Evolutionary conservation across 2,888 invertebrate species (phyloP), one percentile per base, ranked within the genome.

Genomic region (Barypeithes pellucidus): DNA sequence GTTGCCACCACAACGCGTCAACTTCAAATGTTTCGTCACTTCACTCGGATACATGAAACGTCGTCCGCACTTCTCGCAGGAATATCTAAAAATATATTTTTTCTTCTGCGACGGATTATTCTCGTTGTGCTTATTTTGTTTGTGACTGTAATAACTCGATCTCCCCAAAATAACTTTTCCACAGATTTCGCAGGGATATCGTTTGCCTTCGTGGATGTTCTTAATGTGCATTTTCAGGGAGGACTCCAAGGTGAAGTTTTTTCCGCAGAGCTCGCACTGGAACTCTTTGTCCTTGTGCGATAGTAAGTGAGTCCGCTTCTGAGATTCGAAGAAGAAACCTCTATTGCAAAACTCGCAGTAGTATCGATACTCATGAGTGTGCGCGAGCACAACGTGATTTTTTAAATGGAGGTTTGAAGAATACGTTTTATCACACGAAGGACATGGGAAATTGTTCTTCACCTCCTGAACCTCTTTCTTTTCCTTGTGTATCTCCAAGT

Each of bases 281-380:
- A 43, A 43, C 16, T 43, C n/a, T 16, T 43, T 43, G 14, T 43
- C 43, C 7, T 43, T 43, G n/a, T 43, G 41, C 14, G 41, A 41
- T 59, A 16, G 43, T 52, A 52, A 52, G 52, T 66, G 66, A 0
- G 2, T 16, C 3, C 66, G 33, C 14, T 41, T 52, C 9, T 29
- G 66, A n/a, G 50, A 61, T n/a, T 60, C 45, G 66, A 74, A 61
- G 43, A 52, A 70, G 50, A 88, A 88, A 0, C 87, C 82, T 74
- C 88, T 88, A 70, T 81, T 83, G 75, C 88, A 89, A 68, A 83
- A 87, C 67, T 80, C 82, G 68, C 88, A 89, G 16, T 87, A 86
- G 63, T 83, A 83, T 14, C 87, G 85, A 73, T 86, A 88, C 24
- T 74, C 65, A 22, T 72, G 60, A 4, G 75, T 67, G 50, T 68